Evolutionary conservation across 1,140 invertebrate species (phyloP), one percentile per base, ranked within the genome.

Genomic region (Whitmania pigra): DNA sequence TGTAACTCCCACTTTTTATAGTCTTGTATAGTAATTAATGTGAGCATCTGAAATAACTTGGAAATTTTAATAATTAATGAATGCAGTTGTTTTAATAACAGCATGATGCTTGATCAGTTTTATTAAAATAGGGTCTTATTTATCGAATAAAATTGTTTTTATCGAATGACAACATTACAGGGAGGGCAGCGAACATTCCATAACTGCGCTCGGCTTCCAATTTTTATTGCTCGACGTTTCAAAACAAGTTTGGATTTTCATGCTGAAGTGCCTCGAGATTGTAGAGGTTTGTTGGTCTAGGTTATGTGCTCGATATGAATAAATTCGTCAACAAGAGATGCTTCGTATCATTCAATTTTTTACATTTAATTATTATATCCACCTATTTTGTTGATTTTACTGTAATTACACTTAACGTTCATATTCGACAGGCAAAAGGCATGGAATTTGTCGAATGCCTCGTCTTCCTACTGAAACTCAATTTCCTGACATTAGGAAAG

Each of bases 231-330:
- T 97, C 75, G 93, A 95, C 78, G 93, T 91, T 13, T 87, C 89
- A 53, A 89, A 90, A 55, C 93, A 96, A 86, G 88, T 88, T 57
- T 99, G 94, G 95, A 90, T 93, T 80, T 97, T 97, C 83, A 89
- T 97, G 78, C 86, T 96, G 3, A 92, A 97, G 79, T 97, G 97
- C 82, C 83, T 98, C 72, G 91, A 95, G 76, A 94, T 92, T 17
- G 89, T 93, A 18, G 89, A 93, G 82, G 81, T 80, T 67, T 53
- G 69, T 69, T 53, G 22, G 25, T 31, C 49, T 63, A 68, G 43
- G 20, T 9, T 49, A n/a, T 27, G 15, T 29, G 36, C 53, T 53
- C n/a, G n/a, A n/a, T n/a, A n/a, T n/a, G n/a, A n/a, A n/a, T n/a
- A n/a, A n/a, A 17, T 67, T 25, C 18, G 43, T 71, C 22, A 53